Conservation (phyloP, 2,888 invertebrate species). For the Fragum whitleyi region DNA sequence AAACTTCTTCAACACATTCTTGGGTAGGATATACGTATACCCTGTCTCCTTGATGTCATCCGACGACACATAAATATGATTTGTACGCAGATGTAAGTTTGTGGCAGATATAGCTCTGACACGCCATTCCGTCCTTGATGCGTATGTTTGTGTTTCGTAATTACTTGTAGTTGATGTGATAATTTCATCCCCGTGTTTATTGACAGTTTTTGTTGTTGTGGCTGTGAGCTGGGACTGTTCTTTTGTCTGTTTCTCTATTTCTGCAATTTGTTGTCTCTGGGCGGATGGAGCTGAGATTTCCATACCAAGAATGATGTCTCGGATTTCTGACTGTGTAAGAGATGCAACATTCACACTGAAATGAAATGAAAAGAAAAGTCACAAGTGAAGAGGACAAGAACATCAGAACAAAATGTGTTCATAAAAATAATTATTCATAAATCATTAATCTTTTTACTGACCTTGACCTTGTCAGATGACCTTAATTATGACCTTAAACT, state of each 20-base stretch:
- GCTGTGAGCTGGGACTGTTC: conserved; percentile 98
- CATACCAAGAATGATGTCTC: conserved; percentile 99
- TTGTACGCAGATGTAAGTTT: conserved; percentile 97
- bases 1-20: conserved; percentile 99
- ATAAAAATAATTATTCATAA: no score
- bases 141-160: conserved; percentile 98
- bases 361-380: no score
- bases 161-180: conserved; percentile 99
- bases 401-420: neutral
- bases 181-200: conserved; percentile 99
- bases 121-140: conserved; percentile 99
- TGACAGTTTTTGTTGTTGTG: conserved; percentile 98
- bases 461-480: no score
- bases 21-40: conserved; percentile 93
- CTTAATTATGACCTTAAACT: no score
- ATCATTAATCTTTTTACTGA: no score
- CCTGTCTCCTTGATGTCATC: conserved; percentile 99
- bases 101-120: conserved; percentile 98
- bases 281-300: conserved; percentile 99
- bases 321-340: conserved; percentile 99
- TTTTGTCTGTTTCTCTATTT: conserved; percentile 99
- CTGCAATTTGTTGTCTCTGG: conserved; percentile 99
- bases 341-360: conserved; percentile 98
- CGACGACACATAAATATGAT: conserved; percentile 99
- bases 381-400: neutral